phyloP scores from a whole-genome alignment of 2,888 invertebrate genomes.

The Lampropteryx suffumata region DNA sequence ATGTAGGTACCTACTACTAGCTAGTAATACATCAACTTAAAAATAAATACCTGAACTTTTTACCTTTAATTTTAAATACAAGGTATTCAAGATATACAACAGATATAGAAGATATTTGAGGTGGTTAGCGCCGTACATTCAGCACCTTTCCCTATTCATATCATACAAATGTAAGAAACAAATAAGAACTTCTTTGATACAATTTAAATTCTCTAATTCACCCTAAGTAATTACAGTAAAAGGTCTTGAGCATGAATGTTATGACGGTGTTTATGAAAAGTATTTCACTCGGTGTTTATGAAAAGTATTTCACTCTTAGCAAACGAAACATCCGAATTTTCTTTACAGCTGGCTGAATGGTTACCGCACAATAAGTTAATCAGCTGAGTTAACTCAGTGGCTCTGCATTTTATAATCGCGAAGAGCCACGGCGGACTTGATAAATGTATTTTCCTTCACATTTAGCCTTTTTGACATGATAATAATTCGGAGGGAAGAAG shows the following conservation, averaged over 20 bases:
- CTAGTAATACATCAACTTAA: too few species aligned
- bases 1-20: too few species aligned
- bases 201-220: conserved; percentile 77
- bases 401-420: conserved; percentile 23
- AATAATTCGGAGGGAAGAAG: conserved; percentile 80
- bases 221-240: conserved; percentile 78
- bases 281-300: conserved; percentile 76
- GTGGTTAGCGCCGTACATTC: conserved; percentile 1
- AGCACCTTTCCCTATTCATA: conserved; percentile 28
- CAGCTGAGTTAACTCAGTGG: conserved; percentile 26
- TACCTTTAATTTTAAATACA: too few species aligned
- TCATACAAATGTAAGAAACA: conserved; percentile 60
- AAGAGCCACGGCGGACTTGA: conserved; percentile 36
- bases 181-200: conserved; percentile 72
- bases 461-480: conserved; percentile 69
- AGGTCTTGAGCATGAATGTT: conserved; percentile 80
- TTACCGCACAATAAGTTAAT: conserved; percentile 70
- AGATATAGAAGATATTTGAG: not conserved
- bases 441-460: conserved; percentile 48
- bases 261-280: conserved; percentile 81
- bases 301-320: conserved; percentile 72
- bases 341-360: conserved; percentile 63
- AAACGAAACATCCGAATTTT: conserved; percentile 60
- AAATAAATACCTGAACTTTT: too few species aligned
- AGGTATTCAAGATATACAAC: too few species aligned